phyloP scores from a whole-genome alignment of 2,113 vertebrate species.

The Okapia johnstoni region DNA sequence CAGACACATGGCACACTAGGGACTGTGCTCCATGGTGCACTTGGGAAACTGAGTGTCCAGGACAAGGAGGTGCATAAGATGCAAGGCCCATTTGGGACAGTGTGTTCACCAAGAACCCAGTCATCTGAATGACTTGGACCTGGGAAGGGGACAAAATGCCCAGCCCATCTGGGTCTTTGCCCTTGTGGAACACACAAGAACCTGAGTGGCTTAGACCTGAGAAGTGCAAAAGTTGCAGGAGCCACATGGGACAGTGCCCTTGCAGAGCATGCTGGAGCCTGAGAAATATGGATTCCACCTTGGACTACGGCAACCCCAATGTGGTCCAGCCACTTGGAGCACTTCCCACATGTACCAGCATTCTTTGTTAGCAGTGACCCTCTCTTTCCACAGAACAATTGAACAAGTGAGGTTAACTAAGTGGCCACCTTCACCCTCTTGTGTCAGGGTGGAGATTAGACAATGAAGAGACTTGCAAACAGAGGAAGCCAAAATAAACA shows the following conservation, averaged over 20 bases:
- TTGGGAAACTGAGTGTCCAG: not conserved
- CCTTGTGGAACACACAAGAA: not conserved
- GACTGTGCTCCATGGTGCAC: not conserved
- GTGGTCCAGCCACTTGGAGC: not conserved
- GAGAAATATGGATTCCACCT: not conserved
- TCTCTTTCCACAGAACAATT: not conserved
- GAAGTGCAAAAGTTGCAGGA: not conserved
- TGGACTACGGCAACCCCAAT: not conserved
- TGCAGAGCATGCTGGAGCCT: not conserved
- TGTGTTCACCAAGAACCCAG: fast-evolving
- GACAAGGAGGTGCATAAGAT: not conserved
- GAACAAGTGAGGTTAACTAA: not conserved
- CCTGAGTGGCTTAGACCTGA: not conserved
- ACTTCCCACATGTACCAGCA: not conserved
- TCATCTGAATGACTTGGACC: not conserved
- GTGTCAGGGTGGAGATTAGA: not conserved
- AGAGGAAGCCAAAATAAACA: not conserved
- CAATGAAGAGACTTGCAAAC: not conserved
- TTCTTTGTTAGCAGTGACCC: not conserved
- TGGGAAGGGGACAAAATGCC: not conserved
- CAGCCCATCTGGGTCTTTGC: not conserved
- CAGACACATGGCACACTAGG: not conserved
- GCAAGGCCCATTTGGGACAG: not conserved
- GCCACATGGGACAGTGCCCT: not conserved
- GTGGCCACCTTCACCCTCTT: not conserved